Evolutionary conservation across 2,888 invertebrate genomes (phyloP), one percentile per base, ranked within the genome.

Genomic region (Epistrophe grossulariae): DNA sequence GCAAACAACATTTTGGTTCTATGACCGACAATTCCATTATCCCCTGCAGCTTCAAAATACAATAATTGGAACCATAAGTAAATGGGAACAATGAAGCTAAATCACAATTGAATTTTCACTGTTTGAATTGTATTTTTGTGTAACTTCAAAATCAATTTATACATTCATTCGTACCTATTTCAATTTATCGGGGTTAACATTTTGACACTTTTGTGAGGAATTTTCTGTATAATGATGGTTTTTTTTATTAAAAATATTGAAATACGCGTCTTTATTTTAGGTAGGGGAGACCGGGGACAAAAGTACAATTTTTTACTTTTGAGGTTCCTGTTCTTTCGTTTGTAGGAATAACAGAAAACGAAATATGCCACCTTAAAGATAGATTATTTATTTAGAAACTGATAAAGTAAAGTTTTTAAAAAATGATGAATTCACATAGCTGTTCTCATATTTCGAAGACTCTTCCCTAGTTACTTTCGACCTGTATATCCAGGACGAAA

Each of bases 61-160:
- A 40, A 60, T 60, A 60, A 60, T 60, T 40, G 60, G 19, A 60
- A 40, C 60, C 40, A 40, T 28, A 40, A 19, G 17, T 35, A 59
- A 59, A 35, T 59, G 9, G 10, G 59, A 13, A 35, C 17, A 38
- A 60, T 60, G 8, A 38, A 24, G 40, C 40, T 15, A 19, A 38
- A 60, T 19, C 40, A 38, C 19, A 24, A 60, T 60, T 60, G 19
- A 38, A 60, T 40, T 24, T 19, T 40, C 8, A 55, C 28, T 3
- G 38, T 38, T 60, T 60, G 38, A 60, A 17, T 17, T 59, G n/a
- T 35, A 57, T 13, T 43, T 31, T 17, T n/a, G 35, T 17, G 11
- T 38, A 38, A 17, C 11, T 60, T 19, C 4, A 19, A 60, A 60
- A 60, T 19, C 40, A 40, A 60, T 60, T 60, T 60, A 60, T 38